phyloP scores from a whole-genome alignment of 2,888 invertebrate genomes.

The Chymomyza fuscimana region DNA sequence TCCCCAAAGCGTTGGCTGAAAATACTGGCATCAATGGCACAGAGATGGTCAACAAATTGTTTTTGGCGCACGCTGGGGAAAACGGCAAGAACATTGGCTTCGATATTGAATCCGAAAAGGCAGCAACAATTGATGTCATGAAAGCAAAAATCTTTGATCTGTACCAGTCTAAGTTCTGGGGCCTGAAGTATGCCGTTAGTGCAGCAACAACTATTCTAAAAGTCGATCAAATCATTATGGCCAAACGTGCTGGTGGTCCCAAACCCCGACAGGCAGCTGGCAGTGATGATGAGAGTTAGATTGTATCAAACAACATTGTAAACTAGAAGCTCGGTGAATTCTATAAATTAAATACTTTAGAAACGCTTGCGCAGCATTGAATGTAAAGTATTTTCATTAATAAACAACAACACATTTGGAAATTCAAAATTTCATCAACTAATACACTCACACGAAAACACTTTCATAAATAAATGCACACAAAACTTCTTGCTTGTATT shows the following conservation, averaged over 20 bases:
- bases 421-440: constrained; percentile 70
- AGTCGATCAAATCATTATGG: constrained; percentile 99
- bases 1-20: constrained; percentile 95
- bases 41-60: constrained; percentile 91
- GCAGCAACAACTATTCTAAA: constrained; percentile 95
- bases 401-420: constrained; percentile 41
- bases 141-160: constrained; percentile 91
- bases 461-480: constrained; percentile 27
- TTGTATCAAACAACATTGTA: constrained; percentile 5
- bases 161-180: constrained; percentile 94
- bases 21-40: constrained; percentile 95
- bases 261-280: constrained; percentile 86
- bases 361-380: constrained; percentile 33
- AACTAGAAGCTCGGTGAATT: constrained; percentile 26
- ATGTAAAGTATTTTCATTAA: constrained; percentile 47
- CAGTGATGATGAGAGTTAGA: constrained; percentile 88
- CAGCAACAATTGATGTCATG: constrained; percentile 86
- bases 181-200: constrained; percentile 95
- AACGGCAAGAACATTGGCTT: constrained; percentile 91
- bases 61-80: constrained; percentile 91
- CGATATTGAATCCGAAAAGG: constrained; percentile 90
- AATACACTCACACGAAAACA: constrained; percentile 18
- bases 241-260: constrained; percentile 97
- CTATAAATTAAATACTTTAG: constrained; percentile 41
- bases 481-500: constrained; percentile 65